Percentiles rank a stretch among this genome's conserved stretches.
Conservation (phyloP, 2,888 invertebrate genomes). For the Epinotia ramella region DNA sequence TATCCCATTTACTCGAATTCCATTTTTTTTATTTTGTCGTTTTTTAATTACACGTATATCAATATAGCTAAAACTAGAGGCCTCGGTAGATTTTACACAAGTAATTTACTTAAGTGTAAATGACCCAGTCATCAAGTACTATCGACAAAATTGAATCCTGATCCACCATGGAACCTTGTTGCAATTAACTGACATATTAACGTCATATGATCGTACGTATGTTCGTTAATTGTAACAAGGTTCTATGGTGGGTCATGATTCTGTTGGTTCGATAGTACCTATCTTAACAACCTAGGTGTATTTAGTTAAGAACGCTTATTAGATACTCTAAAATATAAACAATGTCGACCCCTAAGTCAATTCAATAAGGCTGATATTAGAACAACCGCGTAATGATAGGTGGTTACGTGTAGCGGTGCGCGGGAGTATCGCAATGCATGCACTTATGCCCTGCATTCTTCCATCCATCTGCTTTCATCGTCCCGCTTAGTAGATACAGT, state of each 20-base stretch:
- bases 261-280: too few relatives aligned
- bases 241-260: too few relatives aligned
- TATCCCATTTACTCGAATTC: too few relatives aligned
- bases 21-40: too few relatives aligned
- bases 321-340: conserved; percentile 7
- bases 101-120: neutral
- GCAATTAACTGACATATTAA: too few relatives aligned
- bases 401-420: conserved; percentile 18
- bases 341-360: neutral
- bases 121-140: conserved; percentile 21
- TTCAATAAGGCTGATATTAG: neutral
- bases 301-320: conserved; percentile 26
- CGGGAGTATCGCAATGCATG: conserved; percentile 19
- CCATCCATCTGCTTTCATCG: conserved; percentile 36
- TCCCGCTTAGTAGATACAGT: conserved; percentile 16
- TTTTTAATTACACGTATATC: neutral
- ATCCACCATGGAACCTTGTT: too few relatives aligned
- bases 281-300: conserved; percentile 19
- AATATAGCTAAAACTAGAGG: neutral
- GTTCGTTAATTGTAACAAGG: too few relatives aligned
- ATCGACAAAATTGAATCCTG: too few relatives aligned
- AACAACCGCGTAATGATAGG: neutral
- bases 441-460: conserved; percentile 42
- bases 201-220: too few relatives aligned
- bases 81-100: neutral